phyloP scores from a whole-genome alignment of 2,797 vertebrate genomes.

The Sebastes hopkinsi region DNA sequence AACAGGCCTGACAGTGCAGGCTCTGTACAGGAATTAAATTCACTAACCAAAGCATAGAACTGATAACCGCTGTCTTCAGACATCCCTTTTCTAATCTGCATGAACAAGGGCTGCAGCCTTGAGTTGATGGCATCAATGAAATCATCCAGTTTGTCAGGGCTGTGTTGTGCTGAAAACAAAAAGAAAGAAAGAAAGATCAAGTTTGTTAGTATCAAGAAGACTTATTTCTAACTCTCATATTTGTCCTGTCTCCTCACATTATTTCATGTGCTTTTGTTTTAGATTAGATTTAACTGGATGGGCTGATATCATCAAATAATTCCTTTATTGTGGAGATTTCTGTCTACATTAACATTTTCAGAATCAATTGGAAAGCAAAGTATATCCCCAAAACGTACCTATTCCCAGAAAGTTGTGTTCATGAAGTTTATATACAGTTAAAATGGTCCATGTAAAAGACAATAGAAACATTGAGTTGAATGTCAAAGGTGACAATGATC shows the following conservation, averaged over 20 bases:
- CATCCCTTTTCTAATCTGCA: conserved; percentile 91
- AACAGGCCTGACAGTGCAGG: not conserved
- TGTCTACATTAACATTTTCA: not conserved
- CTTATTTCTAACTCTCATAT: not conserved
- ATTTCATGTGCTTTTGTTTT: not conserved
- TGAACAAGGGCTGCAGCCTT: conserved; percentile 91
- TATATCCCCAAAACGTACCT: not conserved
- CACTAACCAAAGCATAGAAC: conserved; percentile 87
- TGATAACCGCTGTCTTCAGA: conserved; percentile 86
- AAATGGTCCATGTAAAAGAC: not conserved
- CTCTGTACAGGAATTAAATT: not conserved
- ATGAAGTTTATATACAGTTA: not conserved
- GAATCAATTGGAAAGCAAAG: not conserved
- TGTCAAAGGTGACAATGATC: not conserved
- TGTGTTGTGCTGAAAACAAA: conserved; percentile 75
- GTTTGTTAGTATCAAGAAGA: not conserved
- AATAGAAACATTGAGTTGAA: not conserved
- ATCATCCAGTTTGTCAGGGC: conserved; percentile 86
- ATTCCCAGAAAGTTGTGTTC: not conserved
- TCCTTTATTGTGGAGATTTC: not conserved
- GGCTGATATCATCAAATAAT: not conserved
- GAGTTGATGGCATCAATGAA: conserved; percentile 89
- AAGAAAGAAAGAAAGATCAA: not conserved
- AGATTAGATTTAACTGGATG: not conserved
- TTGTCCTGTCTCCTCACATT: not conserved